Percentiles rank a stretch among this genome's conserved stretches.
Conservation (phyloP, 2,797 vertebrate species). For the Ceyx erithaca region DNA sequence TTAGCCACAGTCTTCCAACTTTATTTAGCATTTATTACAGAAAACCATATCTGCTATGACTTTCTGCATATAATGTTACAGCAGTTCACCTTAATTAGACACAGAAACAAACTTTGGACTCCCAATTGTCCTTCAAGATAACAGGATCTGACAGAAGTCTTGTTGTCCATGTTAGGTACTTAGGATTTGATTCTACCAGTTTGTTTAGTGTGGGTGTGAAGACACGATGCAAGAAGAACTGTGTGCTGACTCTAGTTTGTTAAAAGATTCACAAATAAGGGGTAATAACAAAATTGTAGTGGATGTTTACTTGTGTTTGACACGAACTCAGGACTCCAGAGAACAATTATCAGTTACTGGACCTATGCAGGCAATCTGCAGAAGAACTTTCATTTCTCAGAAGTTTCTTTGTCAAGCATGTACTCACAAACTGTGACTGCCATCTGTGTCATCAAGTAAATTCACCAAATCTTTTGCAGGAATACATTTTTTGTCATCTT, state of each 20-base stretch:
- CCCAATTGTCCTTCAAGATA: neutral
- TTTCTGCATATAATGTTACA: neutral
- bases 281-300: neutral
- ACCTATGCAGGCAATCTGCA: neutral
- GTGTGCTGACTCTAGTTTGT: neutral
- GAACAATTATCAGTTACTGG: neutral
- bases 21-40: neutral
- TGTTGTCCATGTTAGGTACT: neutral
- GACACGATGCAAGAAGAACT: neutral
- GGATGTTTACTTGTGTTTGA: neutral
- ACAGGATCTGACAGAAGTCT: neutral
- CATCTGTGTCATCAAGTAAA: neutral
- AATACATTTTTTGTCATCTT: neutral
- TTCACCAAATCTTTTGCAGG: neutral
- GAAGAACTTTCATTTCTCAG: neutral
- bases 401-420: neutral
- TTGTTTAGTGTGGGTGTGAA: neutral
- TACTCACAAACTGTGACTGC: neutral
- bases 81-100: constrained; percentile 22
- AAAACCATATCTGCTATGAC: constrained; percentile 16
- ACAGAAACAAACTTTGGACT: neutral
- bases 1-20: constrained; percentile 7
- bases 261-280: neutral
- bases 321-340: neutral
- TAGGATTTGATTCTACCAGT: neutral